Conservation (phyloP, 2,797 vertebrate genomes). For the Epinephelus awoara region DNA sequence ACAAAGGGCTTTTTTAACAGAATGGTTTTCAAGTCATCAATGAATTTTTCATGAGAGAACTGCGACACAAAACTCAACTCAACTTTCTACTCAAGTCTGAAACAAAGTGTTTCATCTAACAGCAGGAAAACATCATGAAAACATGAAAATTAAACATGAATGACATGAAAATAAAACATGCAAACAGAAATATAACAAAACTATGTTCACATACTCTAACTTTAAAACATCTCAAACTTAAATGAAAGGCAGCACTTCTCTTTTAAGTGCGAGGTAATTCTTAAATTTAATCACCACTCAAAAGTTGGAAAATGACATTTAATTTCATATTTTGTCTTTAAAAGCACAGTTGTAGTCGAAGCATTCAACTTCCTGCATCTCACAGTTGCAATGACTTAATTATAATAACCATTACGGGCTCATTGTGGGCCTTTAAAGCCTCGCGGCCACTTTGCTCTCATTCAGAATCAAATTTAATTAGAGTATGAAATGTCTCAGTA, state of each 20-base stretch:
- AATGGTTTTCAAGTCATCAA: neutral
- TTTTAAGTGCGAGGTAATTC: no score
- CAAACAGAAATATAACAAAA: neutral
- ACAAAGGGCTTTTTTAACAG: neutral
- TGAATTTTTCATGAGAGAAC: neutral
- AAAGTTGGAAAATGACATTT: neutral
- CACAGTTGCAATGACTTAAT: neutral
- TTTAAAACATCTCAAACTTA: neutral
- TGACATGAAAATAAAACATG: neutral
- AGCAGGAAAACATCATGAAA: slow-evolving; percentile 30
- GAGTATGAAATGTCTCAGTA: neutral
- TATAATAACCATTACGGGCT: neutral
- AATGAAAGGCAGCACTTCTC: neutral
- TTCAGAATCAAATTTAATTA: neutral
- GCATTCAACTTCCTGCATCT: neutral
- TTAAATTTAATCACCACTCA: neutral
- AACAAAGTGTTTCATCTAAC: neutral
- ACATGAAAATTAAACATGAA: slow-evolving; percentile 16
- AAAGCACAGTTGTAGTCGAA: neutral
- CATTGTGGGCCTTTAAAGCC: neutral
- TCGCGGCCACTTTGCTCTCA: neutral
- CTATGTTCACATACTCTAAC: neutral
- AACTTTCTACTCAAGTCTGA: neutral
- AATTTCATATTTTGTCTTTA: neutral
- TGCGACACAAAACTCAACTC: neutral